phyloP scores from a whole-genome alignment of 2,888 invertebrate genomes.

The Chrysina gloriosa region DNA sequence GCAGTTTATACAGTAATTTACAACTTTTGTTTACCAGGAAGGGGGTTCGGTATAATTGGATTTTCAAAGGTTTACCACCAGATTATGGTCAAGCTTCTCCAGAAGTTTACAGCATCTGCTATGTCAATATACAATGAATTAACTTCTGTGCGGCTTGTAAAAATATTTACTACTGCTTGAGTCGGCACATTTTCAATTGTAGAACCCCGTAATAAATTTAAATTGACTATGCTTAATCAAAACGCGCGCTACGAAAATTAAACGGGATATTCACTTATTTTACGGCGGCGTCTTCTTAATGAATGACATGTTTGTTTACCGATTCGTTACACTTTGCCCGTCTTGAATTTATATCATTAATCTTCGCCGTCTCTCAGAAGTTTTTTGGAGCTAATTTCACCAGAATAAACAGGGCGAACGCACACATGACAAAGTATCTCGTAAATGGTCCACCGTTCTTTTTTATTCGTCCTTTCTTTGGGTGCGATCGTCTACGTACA shows the following conservation, averaged over 20 bases:
- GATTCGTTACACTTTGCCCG: slow-evolving; percentile 39
- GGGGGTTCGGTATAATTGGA: slow-evolving; percentile 11
- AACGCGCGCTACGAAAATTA: background rate
- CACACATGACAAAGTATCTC: slow-evolving; percentile 37
- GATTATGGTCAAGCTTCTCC: background rate
- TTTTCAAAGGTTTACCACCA: background rate
- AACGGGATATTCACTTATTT: background rate
- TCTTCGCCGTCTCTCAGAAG: slow-evolving; percentile 41
- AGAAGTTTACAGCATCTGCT: background rate
- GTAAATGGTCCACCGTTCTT: slow-evolving; percentile 34
- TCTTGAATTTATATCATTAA: slow-evolving; percentile 43
- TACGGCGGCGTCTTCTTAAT: slow-evolving; percentile 6
- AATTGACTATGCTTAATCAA: background rate
- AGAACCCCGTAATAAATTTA: background rate
- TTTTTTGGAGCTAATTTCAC: slow-evolving; percentile 18
- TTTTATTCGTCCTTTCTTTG: slow-evolving; percentile 6
- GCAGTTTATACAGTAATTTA: slow-evolving; percentile 3
- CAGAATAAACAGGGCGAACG: slow-evolving; percentile 35
- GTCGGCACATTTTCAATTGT: background rate
- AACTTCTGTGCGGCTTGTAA: background rate
- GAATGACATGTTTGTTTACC: slow-evolving; percentile 45
- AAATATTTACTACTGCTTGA: background rate
- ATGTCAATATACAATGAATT: background rate
- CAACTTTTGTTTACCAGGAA: background rate
- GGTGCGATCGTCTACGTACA: slow-evolving; percentile 41